These are phyloP conservation scores for Celastrina argiolus DNA, from an alignment of 2,888 invertebrate species.

Conservation along the genomic window DNA sequence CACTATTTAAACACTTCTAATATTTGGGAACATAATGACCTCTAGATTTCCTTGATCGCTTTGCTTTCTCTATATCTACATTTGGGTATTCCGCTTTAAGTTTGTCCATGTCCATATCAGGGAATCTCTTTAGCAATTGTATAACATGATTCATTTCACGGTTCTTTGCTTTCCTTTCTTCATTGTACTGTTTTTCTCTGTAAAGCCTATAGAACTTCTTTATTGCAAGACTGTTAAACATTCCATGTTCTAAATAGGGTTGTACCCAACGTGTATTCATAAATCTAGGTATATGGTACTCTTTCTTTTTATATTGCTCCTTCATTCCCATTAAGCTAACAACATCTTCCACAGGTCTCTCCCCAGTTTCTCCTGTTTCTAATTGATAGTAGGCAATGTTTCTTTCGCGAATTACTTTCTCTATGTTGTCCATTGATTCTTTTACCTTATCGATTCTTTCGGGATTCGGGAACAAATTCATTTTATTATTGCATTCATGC, in stretches of 20 bases:
- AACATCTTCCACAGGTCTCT: slow-evolving; percentile 81
- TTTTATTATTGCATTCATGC: slow-evolving; percentile 83
- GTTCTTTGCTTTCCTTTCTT: slow-evolving; percentile 76
- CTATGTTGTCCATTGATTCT: slow-evolving; percentile 96
- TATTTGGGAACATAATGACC: slow-evolving; percentile 79
- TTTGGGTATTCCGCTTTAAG: slow-evolving; percentile 85
- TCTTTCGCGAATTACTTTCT: slow-evolving; percentile 93
- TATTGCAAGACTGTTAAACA: slow-evolving; percentile 78
- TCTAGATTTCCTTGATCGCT: slow-evolving; percentile 73
- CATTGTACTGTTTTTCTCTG: slow-evolving; percentile 81
- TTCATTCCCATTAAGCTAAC: slow-evolving; percentile 80
- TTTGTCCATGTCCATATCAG: slow-evolving; percentile 84
- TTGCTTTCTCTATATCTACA: slow-evolving; percentile 84
- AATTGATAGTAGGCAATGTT: slow-evolving; percentile 92
- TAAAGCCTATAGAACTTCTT: slow-evolving; percentile 75
- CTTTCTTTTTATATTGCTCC: slow-evolving; percentile 75
- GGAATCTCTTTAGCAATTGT: slow-evolving; percentile 84
- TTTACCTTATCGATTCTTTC: slow-evolving; percentile 96
- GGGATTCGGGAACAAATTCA: slow-evolving; percentile 89
- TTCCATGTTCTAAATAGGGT: slow-evolving; percentile 73
- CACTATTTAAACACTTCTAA: slow-evolving; percentile 35
- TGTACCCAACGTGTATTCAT: slow-evolving; percentile 82
- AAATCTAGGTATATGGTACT: slow-evolving; percentile 81
- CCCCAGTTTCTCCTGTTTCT: slow-evolving; percentile 92
- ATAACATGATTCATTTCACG: slow-evolving; percentile 83